Evolutionary conservation across 2,113 vertebrate genomes (phyloP).

Genomic region (Tetrao urogallus): DNA sequence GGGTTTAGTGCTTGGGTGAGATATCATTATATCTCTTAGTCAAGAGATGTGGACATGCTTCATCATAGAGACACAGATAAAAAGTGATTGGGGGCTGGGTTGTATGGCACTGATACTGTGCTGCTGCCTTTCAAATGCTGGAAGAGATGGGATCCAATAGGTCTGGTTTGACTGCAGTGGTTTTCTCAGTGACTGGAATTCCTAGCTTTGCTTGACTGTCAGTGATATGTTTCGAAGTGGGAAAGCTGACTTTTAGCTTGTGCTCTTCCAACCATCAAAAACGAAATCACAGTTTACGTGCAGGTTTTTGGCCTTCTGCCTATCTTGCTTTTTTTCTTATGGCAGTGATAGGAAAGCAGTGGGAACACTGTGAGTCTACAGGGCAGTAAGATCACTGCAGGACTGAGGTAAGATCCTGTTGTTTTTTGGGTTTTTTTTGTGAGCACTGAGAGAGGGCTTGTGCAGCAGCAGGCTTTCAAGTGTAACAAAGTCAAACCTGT

Average conservation of each 20-base stretch:
- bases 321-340: neutral
- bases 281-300: accelerated
- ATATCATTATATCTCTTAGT: accelerated
- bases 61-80: neutral
- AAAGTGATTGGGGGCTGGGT: accelerated
- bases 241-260: neutral
- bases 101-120: neutral
- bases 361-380: accelerated
- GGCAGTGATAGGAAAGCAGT: too few relatives aligned
- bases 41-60: neutral
- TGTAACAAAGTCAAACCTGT: neutral
- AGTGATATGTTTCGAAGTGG: accelerated
- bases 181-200: neutral
- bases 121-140: neutral
- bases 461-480: neutral
- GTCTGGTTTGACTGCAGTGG: accelerated
- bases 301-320: accelerated
- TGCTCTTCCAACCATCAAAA: accelerated
- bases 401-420: neutral
- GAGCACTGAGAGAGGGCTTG: accelerated
- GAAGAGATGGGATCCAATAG: neutral
- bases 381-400: neutral
- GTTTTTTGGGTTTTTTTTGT: too few relatives aligned
- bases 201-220: accelerated
- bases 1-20: neutral